Base-by-base conservation (phyloP, 1,140 invertebrate species). In the Lerema accius region DNA sequence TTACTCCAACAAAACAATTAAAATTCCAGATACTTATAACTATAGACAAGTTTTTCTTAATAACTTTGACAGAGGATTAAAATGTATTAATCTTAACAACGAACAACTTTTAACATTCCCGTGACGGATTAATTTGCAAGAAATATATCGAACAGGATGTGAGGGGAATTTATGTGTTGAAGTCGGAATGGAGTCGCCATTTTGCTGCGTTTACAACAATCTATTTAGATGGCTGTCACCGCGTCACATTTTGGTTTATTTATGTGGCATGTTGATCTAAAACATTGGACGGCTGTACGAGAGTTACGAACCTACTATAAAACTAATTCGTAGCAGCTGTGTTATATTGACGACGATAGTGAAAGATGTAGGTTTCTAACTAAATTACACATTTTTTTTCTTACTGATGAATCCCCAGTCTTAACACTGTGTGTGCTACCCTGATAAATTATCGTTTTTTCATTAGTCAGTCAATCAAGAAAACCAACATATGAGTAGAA, bases 191-290 rank as follows among this genome's bases (percentile, higher is more conserved):
- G 5, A 55, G 37, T 55, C 37, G 16, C 50, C 50, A 40, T 55
- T 55, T 55, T 55, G 50, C 37, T 17, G 37, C 11, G 37, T 55
- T 55, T 55, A 55, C 50, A 10, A 39, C 40, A 42, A 55, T 55
- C 50, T 42, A 55, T 55, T 55, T 55, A 42, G 35, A 55, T 55
- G 14, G 17, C 50, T 55, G 50, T 55, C 50, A 13, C 6, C 17
- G 10, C 50, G 50, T 55, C 37, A 39, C 50, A 55, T 55, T 55
- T 55, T 13, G 50, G 50, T 55, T 55, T 55, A 55, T 55, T 55
- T 55, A 55, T 55, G 50, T 55, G 15, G 40, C 37, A 19, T 55
- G 50, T 55, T 42, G 50, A 42, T 19, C 14, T 39, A 23, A 28
- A 55, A 55, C 50, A 55, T 53, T 42, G 17, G 19, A 55, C 37